A percentile compares a stretch with the other conserved stretches of the same genome.
These are phyloP conservation scores for Oryzias melastigma DNA, from an alignment of 2,113 vertebrate genomes.

Conservation along the genomic window DNA sequence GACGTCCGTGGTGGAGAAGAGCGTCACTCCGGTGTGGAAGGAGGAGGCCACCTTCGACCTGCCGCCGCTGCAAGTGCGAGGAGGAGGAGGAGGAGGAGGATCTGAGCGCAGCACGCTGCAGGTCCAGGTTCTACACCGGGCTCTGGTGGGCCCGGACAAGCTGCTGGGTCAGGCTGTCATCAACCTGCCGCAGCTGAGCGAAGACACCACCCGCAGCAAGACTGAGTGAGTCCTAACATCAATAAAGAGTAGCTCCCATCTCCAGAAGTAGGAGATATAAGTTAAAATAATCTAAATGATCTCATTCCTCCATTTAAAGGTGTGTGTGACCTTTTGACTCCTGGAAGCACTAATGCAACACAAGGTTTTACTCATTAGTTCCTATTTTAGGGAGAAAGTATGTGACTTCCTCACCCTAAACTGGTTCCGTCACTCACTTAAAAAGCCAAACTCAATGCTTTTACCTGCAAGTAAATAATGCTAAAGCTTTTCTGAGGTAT, in stretches of 20 bases:
- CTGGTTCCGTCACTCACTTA: constrained; percentile 1
- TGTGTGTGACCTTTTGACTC: neutral
- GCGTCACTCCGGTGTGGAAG: constrained; percentile 84
- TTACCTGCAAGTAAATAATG: neutral
- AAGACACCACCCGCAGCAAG: constrained; percentile 72
- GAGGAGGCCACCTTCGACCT: constrained; percentile 93
- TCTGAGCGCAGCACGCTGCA: constrained; percentile 72
- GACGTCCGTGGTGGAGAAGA: constrained; percentile 89
- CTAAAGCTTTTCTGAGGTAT: constrained; percentile 8
- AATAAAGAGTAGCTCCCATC: neutral
- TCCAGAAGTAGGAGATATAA: too few relatives aligned
- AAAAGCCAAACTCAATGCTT: constrained; percentile 10
- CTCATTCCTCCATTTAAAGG: too few relatives aligned
- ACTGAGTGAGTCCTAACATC: constrained; percentile 80
- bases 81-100: constrained; percentile 28
- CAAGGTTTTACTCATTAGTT: neutral
- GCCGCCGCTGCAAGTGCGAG: constrained; percentile 63
- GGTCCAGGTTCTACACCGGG: constrained; percentile 88
- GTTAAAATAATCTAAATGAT: too few relatives aligned
- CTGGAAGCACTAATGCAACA: neutral
- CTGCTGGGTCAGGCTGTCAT: constrained; percentile 86
- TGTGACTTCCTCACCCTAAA: neutral
- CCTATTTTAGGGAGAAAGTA: neutral
- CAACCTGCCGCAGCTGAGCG: constrained; percentile 80
- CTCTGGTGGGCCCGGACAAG: constrained; percentile 89